These are phyloP conservation scores for Cactoblastis cactorum DNA, from an alignment of 2,888 invertebrate genomes.

Conservation along the genomic window DNA sequence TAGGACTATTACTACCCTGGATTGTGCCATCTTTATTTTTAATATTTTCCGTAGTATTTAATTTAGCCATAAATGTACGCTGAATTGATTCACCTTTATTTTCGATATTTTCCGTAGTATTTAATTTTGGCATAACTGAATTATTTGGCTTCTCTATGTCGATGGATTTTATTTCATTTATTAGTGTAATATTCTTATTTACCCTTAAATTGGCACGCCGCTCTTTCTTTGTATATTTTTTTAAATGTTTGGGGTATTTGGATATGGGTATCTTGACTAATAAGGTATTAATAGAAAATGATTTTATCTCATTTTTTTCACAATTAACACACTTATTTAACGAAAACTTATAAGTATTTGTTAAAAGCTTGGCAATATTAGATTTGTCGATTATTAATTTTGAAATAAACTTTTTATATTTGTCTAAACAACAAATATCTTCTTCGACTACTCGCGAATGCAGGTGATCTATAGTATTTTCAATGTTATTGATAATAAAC, in stretches of 20 bases:
- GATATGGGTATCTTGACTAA: neutral
- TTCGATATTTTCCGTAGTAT: neutral
- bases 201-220: neutral
- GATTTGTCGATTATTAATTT: slow-evolving; percentile 21
- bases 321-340: neutral
- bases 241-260: neutral
- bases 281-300: neutral
- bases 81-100: no score
- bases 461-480: neutral
- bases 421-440: slow-evolving; percentile 22
- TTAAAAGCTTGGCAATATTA: slow-evolving; percentile 11
- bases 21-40: neutral
- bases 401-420: slow-evolving; percentile 27
- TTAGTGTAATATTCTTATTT: neutral
- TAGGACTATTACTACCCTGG: neutral
- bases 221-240: neutral
- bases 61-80: neutral
- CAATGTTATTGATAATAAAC: neutral
- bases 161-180: no score
- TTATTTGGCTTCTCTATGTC: neutral
- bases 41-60: neutral
- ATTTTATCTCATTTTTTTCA: neutral
- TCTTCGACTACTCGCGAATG: slow-evolving; percentile 8
- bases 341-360: neutral
- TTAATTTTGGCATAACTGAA: neutral